phyloP scores from a whole-genome alignment of 2,113 vertebrate genomes.

The Lepisosteus osseus region DNA sequence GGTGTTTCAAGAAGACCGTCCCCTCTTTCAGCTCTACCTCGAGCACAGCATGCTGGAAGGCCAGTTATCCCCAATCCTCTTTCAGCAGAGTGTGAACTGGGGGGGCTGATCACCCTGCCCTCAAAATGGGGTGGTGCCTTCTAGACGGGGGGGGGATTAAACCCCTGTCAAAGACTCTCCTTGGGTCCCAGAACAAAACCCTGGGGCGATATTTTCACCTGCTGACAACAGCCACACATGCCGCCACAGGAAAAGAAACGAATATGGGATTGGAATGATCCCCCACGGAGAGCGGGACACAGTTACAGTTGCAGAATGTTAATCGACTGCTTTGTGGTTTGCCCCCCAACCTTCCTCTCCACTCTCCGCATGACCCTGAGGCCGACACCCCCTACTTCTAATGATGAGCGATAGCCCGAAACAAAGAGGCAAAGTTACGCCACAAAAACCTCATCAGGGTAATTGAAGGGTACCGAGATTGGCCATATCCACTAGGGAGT shows the following conservation, averaged over 20 bases:
- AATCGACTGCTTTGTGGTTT: neutral
- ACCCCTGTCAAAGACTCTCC: neutral
- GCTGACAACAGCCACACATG: neutral
- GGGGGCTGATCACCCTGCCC: neutral
- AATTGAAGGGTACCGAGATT: conserved; percentile 1
- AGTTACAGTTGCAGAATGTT: neutral
- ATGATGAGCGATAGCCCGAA: neutral
- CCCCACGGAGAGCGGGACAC: neutral
- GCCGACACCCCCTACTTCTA: neutral
- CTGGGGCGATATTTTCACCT: neutral
- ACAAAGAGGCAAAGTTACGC: neutral
- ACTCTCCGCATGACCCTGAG: neutral
- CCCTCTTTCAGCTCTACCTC: neutral
- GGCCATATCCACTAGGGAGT: neutral
- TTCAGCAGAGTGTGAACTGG: neutral
- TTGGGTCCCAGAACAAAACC: neutral
- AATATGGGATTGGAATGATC: neutral
- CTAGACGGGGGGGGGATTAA: neutral
- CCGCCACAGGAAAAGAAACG: neutral
- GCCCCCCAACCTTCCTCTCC: neutral
- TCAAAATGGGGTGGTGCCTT: neutral
- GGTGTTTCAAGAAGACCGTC: neutral
- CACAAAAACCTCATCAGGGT: neutral
- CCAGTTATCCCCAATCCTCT: neutral
- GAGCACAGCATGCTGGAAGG: conserved; percentile 3